Conservation (phyloP, 1,140 invertebrate genomes). For the Triops cancriformis region DNA sequence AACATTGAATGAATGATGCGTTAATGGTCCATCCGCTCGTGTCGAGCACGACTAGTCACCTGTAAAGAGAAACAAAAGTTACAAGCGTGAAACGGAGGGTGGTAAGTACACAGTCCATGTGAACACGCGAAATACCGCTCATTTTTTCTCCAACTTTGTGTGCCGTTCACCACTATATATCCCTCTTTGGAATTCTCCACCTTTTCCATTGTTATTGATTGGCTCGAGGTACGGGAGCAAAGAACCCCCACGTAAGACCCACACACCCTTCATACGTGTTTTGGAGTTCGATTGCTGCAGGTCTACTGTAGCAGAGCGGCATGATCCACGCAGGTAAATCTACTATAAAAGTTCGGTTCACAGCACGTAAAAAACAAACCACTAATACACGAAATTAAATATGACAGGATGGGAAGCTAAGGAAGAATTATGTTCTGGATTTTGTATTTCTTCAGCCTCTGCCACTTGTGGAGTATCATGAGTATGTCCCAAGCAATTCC, state of each 20-base stretch:
- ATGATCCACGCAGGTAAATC: background rate
- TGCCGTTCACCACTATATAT: background rate
- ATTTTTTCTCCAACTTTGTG: background rate
- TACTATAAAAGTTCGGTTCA: too few relatives aligned
- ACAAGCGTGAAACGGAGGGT: background rate
- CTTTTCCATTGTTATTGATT: constrained; percentile 1
- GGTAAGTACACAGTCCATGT: too few relatives aligned
- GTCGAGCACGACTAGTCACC: background rate
- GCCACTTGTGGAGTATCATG: constrained; percentile 4
- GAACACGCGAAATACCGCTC: constrained; percentile 1
- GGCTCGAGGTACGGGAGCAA: background rate
- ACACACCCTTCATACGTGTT: background rate
- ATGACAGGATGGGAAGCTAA: background rate
- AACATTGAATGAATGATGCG: background rate
- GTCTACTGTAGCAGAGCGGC: background rate
- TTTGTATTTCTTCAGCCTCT: background rate
- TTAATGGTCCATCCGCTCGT: background rate
- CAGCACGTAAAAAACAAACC: background rate
- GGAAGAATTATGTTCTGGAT: background rate
- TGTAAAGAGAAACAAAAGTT: background rate
- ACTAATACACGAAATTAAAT: background rate
- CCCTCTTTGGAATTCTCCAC: background rate
- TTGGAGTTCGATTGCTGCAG: background rate
- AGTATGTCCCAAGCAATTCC: background rate
- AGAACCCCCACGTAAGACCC: background rate